Percentiles rank a stretch among this genome's conserved stretches.
Evolutionary conservation across 2,797 vertebrate species (phyloP).

Genomic region (Intellagama lesueurii): DNA sequence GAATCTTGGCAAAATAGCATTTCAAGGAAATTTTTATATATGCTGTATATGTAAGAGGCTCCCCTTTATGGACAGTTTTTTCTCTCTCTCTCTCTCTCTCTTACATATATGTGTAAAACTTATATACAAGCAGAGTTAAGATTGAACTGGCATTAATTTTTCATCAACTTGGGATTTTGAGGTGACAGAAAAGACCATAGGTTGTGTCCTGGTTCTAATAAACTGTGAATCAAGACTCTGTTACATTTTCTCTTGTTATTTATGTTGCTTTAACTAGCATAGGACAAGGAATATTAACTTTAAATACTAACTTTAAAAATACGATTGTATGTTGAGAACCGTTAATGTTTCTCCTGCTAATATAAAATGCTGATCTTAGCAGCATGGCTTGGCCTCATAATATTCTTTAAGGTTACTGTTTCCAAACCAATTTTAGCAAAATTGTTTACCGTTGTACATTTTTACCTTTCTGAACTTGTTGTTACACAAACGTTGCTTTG

Average conservation of each 20-base stretch:
- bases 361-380: neutral
- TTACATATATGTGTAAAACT: neutral
- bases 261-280: neutral
- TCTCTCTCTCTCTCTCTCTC: neutral
- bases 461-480: slow-evolving; percentile 31
- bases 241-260: neutral
- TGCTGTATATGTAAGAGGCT: neutral
- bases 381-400: neutral
- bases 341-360: slow-evolving; percentile 6
- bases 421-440: neutral
- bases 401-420: slow-evolving; percentile 1
- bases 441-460: slow-evolving; percentile 13
- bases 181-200: neutral
- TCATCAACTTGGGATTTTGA: neutral
- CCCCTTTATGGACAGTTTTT: neutral
- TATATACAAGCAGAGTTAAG: neutral
- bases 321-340: slow-evolving; percentile 14
- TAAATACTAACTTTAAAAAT: neutral
- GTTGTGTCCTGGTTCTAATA: neutral
- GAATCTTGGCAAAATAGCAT: neutral
- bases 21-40: neutral
- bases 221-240: neutral
- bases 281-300: neutral
- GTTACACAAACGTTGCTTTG: slow-evolving; percentile 13
- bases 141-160: neutral